Base-by-base conservation (phyloP, 2,888 invertebrate species). In the Drosophila neonasuta region DNA sequence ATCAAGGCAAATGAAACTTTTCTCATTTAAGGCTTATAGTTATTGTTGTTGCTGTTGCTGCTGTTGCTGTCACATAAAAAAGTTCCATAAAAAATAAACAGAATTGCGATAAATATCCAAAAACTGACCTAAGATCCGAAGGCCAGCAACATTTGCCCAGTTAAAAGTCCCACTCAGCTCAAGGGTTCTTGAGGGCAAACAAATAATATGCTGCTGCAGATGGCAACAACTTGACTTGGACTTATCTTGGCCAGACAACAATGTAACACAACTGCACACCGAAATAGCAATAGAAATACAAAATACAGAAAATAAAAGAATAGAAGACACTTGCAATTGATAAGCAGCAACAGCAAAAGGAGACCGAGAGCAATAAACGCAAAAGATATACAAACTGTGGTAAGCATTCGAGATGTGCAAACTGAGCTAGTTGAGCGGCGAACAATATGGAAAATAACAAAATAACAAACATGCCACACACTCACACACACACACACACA, bases 1-100 rank as follows among this genome's bases (percentile, higher is more conserved):
- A 77, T 73, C 77, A 75, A 66, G 56, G 36, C 52, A 68, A 63
- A 59, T 68, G 60, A 69, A 77, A 75, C 77, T 75, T 77, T 75
- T 68, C 62, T 39, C 74, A 77, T 77, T 72, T 65, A 45, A 36
- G 52, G 42, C 20, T 13, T 17, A 39, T 60, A 48, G 51, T 52
- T 51, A 17, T 52, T 58, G 29, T 58, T 70, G 52, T 44, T 70
- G 24, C 1, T 45, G 32, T 1, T 32, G 32, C 8, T 32, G 32
- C 10, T 32, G 32, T 10, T 32, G 67, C 50, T 58, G 59, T 49
- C 61, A 36, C 63, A 66, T 66, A 67, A 56, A 74, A 72, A 45
- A 45, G 20, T 45, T 45, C 3, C 24, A 20, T 58, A 32, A 32
- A 49, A 49, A 41, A 39, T 58, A 32, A 32, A 49, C 32, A 41